These are phyloP conservation scores for Anguilla pacifica DNA, from an alignment of 2,797 vertebrate genomes.

Conservation along the genomic window DNA sequence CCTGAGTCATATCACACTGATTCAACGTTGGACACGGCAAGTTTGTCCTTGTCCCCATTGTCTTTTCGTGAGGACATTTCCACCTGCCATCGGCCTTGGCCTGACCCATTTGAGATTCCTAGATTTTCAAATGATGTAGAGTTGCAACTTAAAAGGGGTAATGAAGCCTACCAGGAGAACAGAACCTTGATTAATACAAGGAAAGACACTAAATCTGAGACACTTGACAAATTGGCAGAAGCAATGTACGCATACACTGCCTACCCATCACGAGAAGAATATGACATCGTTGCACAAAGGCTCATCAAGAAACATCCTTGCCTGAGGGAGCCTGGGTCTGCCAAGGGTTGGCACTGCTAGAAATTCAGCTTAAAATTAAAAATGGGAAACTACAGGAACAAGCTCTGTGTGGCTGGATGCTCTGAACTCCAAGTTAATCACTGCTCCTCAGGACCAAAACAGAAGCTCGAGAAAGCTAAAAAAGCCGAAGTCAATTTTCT, in stretches of 20 bases:
- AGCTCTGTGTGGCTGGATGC: slow-evolving; percentile 7
- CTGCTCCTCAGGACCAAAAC: neutral
- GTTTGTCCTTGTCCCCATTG: neutral
- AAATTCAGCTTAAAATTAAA: slow-evolving; percentile 1
- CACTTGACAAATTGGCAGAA: slow-evolving; percentile 12
- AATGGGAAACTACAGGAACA: slow-evolving; percentile 14
- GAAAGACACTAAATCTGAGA: slow-evolving; percentile 4
- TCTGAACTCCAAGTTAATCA: neutral
- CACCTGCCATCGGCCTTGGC: neutral
- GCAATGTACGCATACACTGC: slow-evolving; percentile 8
- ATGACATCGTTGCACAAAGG: neutral
- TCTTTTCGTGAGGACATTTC: neutral
- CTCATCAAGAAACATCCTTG: slow-evolving; percentile 23
- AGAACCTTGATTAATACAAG: neutral
- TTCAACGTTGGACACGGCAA: neutral
- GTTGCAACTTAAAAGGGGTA: neutral
- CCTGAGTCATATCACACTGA: neutral
- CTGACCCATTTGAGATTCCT: slow-evolving; percentile 17
- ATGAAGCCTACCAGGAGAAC: neutral
- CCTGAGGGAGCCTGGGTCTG: slow-evolving; percentile 16
- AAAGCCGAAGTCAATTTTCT: slow-evolving; percentile 3
- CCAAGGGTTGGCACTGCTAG: neutral
- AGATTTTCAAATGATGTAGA: slow-evolving; percentile 19
- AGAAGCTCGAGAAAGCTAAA: neutral
- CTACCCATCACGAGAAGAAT: neutral